Evolutionary conservation across 2,113 vertebrate species (phyloP).

Genomic region (Onychorhynchus coronatus): DNA sequence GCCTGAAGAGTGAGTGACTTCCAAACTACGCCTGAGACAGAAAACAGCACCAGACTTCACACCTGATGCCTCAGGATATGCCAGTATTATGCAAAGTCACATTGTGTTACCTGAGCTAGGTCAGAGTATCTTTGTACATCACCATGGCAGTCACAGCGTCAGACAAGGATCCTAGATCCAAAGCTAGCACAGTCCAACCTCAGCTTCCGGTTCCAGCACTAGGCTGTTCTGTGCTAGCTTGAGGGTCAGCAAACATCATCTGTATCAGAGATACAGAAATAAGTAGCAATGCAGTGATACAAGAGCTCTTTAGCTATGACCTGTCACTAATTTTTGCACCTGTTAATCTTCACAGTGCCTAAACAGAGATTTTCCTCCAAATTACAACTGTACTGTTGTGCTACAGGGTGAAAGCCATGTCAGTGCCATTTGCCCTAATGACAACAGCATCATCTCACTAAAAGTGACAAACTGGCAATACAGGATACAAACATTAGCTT

Average conservation of each 20-base stretch:
- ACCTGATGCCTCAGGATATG: neutral
- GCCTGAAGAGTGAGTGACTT: neutral
- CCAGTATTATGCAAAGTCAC: neutral
- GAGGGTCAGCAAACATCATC: neutral
- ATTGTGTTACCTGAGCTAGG: neutral
- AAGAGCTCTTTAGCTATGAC: neutral
- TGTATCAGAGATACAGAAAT: neutral
- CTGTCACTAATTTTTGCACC: neutral
- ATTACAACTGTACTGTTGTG: neutral
- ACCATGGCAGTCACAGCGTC: neutral
- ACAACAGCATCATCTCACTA: neutral
- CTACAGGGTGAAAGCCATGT: neutral
- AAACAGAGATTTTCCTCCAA: neutral
- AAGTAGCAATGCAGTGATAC: neutral
- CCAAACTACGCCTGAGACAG: neutral
- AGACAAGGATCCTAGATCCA: neutral
- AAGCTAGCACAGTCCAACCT: neutral
- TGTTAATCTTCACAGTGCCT: neutral
- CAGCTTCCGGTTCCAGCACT: neutral
- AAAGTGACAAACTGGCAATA: neutral
- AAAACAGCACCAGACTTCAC: neutral
- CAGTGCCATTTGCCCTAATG: neutral
- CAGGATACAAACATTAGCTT: neutral
- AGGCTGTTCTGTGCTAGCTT: conserved; percentile 3
- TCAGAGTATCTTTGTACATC: neutral